Base-by-base conservation (phyloP, 2,797 vertebrate species). In the Myotis daubentonii region DNA sequence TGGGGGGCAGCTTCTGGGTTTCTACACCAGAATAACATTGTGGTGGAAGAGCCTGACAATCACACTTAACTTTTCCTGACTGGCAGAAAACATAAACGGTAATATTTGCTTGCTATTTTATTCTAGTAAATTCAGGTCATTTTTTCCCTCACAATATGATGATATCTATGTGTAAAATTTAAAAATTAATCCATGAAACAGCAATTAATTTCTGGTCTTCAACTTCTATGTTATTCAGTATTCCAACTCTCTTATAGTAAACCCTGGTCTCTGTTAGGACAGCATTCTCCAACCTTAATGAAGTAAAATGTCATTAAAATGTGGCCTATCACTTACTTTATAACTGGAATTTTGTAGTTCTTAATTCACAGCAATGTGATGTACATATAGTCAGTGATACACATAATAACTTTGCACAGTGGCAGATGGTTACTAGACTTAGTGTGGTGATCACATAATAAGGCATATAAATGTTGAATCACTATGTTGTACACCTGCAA, bases 161-260 rank as follows among this genome's bases (percentile, higher is more conserved):
- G n/a, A 1, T 62, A 49, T 47, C 3, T 68, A 33, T 44, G 55
- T 91, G 44, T 17, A 81, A 94, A 93, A 60, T 41, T 33, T 60
- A 65, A 44, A 25, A 25, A 75, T 57, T 30, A 55, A 19, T 47
- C 33, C 23, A n/a, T 75, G 68, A 62, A 53, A 41, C 30, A 70
- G 41, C 85, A 9, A 5, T 49, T 79, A 53, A 76, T 38, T 5
- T 53, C n/a, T 65, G 8, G 8, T 47, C 72, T 89, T 89, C 47
- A 79, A 60, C 25, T 89, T 93, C 65, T 87, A 20, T 53, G 33
- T 72, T 70, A 36, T 8, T 11, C 20, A 23, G 3, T 28, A 13
- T 22, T 94, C 47, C 22, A 12, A 4, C 25, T 74, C n/a, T 74
- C 20, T 88, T 51, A n/a, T 78, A 53, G n/a, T 81, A 60, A 82